Conservation (phyloP, 2,888 invertebrate genomes). For the Fragum sueziense region DNA sequence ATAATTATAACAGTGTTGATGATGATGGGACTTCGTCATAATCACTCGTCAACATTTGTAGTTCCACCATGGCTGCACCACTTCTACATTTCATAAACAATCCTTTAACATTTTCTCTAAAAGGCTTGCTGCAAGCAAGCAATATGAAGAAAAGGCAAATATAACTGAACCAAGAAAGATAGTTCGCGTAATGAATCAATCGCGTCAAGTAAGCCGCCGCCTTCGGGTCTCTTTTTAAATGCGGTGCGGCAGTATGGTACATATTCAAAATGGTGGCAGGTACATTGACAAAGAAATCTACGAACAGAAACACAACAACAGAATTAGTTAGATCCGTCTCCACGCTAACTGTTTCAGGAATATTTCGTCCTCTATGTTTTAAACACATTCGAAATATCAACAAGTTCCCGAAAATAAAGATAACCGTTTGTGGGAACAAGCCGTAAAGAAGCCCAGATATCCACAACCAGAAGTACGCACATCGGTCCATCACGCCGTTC, state of each 20-base stretch:
- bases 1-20: slow-evolving; percentile 38
- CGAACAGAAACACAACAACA: slow-evolving; percentile 53
- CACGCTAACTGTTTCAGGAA: slow-evolving; percentile 42
- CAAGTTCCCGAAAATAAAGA: slow-evolving; percentile 65
- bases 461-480: slow-evolving; percentile 70
- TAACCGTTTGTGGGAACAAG: slow-evolving; percentile 69
- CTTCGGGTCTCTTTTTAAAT: background rate
- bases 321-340: slow-evolving; percentile 57
- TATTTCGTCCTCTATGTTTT: slow-evolving; percentile 51
- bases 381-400: slow-evolving; percentile 61
- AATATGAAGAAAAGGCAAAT: slow-evolving; percentile 36
- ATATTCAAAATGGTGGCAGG: slow-evolving; percentile 52
- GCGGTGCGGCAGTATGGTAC: background rate
- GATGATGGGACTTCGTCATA: slow-evolving; percentile 48
- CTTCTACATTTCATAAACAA: slow-evolving; percentile 22
- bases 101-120: slow-evolving; percentile 34
- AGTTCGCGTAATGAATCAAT: slow-evolving; percentile 30
- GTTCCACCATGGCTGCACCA: slow-evolving; percentile 24
- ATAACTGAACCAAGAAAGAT: slow-evolving; percentile 39
- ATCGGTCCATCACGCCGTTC: background rate
- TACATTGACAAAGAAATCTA: slow-evolving; percentile 51
- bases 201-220: background rate
- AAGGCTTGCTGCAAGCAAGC: slow-evolving; percentile 34
- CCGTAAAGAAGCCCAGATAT: slow-evolving; percentile 69
- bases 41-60: slow-evolving; percentile 33